Evolutionary conservation across 2,113 vertebrate genomes (phyloP), one percentile per base, ranked within the genome.

Genomic region (Phalacrocorax aristotelis): DNA sequence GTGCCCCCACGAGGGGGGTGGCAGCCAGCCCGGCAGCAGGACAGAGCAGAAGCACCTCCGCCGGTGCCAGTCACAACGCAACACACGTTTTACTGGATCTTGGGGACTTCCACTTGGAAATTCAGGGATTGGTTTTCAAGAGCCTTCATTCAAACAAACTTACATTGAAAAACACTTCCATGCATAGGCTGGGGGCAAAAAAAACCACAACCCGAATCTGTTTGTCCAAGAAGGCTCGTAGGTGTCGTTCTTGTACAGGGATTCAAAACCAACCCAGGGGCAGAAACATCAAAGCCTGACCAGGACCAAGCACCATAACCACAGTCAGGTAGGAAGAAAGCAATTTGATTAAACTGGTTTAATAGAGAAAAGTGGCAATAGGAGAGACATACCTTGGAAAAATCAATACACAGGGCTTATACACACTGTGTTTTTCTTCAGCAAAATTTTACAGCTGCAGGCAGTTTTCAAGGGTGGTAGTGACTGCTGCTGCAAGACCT

Each of bases 41-140:
- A 15, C 23, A 9, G 29, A 46, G 48, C 58, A 77, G 72, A n/a
- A 69, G 29, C n/a, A 68, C 48, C 55, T 61, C 70, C 58, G 26
- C n/a, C 72, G 30, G 27, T 3, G 30, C 40, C 74, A 69, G 81
- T 1, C 72, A 69, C 76, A 69, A 14, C 58, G 83, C 72, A 48
- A 51, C 55, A 20, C 8, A 0, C 0, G 2, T 42, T 54, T 46
- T 10, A 27, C 66, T 4, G 0, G 0, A 20, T 40, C 87, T 16
- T 11, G 25, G 11, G n/a, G 9, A 30, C 13, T 19, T 13, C 34
- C 23, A 7, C 27, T 32, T 15, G 27, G 68, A 86, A 83, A 79
- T 32, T 15, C 66, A 57, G 16, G 11, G 14, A 40, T 1, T 13
- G 4, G 19, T 38, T 65, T 61, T 27, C 26, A 44, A 64, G 5